Evolutionary conservation across 2,113 vertebrate species (phyloP).

Genomic region (Dromas ardeola): DNA sequence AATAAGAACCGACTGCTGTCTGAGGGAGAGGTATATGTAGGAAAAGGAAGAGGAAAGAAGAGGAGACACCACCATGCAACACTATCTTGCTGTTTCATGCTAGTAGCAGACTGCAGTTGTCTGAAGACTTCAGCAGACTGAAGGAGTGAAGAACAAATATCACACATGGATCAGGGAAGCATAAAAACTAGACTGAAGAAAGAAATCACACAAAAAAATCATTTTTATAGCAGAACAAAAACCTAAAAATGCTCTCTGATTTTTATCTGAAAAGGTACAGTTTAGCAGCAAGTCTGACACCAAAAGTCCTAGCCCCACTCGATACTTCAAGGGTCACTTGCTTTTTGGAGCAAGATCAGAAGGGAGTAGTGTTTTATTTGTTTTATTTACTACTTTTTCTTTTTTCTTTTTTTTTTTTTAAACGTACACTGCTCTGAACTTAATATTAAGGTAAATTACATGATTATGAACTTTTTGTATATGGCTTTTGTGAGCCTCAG

Average conservation of each 20-base stretch:
- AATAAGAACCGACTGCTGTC: not conserved
- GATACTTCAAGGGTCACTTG: not conserved
- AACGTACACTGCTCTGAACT: not conserved
- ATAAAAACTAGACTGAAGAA: not conserved
- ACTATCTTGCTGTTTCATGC: not conserved
- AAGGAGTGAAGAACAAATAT: not conserved
- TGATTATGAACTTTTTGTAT: not conserved
- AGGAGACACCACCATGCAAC: not conserved
- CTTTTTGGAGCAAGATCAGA: not conserved
- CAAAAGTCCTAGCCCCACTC: not conserved
- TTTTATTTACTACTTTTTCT: not conserved
- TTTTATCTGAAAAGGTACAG: not conserved
- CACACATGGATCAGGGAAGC: not conserved
- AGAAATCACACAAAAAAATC: not conserved
- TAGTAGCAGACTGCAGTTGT: not conserved
- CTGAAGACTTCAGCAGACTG: not conserved
- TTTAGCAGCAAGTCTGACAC: not conserved
- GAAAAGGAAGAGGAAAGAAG: not conserved
- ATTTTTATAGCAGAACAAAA: not conserved
- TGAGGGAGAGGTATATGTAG: not conserved
- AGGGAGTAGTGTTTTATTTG: not conserved
- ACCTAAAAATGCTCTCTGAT: not conserved
- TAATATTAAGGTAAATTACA: not conserved
- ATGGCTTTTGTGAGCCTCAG: not conserved
- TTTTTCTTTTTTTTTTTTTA: not conserved